These are phyloP conservation scores for Watsonalla cultraria DNA, from an alignment of 2,888 invertebrate genomes.

Conservation along the genomic window DNA sequence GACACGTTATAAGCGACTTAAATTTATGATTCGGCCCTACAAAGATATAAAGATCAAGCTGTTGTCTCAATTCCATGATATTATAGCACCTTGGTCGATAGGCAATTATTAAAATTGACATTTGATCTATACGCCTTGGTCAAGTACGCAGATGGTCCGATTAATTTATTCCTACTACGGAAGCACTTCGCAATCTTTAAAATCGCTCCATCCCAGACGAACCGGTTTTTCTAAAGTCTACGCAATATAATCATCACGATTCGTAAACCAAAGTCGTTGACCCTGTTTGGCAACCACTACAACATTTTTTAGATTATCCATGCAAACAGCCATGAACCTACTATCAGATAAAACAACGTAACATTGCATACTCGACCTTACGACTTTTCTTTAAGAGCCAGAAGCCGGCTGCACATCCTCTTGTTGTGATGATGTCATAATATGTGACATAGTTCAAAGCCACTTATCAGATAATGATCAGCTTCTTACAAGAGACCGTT, in stretches of 20 bases:
- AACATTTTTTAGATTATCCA: conserved; percentile 8
- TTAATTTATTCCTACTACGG: no score
- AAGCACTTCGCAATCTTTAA: conserved; percentile 21
- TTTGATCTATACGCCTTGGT: no score
- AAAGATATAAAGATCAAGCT: no score
- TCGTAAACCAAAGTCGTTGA: conserved; percentile 23
- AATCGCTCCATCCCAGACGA: conserved; percentile 29
- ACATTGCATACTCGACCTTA: conserved; percentile 5
- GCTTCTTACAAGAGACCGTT: not conserved
- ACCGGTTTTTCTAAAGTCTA: conserved; percentile 24
- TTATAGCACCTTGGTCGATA: no score
- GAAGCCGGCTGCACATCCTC: conserved; percentile 16
- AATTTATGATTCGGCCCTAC: no score
- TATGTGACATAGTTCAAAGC: conserved; percentile 31
- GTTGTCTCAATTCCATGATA: no score
- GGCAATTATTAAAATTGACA: no score
- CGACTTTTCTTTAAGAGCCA: conserved; percentile 2
- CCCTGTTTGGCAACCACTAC: conserved; percentile 20
- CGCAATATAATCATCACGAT: conserved; percentile 22
- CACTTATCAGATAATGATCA: not conserved
- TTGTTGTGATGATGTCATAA: conserved; percentile 28
- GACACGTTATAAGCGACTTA: no score
- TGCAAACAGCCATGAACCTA: conserved; percentile 6
- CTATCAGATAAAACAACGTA: conserved; percentile 5
- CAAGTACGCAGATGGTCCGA: no score